A percentile compares a stretch with the other conserved stretches of the same genome.
phyloP scores from a whole-genome alignment of 2,888 invertebrate species.

The Leucophenga montana region DNA sequence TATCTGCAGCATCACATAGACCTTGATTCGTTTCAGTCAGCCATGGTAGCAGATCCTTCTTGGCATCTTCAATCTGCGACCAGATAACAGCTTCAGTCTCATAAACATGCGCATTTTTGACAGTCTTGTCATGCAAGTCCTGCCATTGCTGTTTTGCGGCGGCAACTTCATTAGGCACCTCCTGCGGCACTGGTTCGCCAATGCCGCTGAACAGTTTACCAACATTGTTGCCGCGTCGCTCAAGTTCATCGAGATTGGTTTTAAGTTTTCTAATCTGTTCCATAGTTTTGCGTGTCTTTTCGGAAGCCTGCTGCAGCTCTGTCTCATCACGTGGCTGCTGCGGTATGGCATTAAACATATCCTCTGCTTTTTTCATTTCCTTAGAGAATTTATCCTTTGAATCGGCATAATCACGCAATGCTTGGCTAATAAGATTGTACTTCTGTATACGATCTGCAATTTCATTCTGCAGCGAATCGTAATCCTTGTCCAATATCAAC shows the following conservation, averaged over 20 bases:
- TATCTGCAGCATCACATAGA: constrained; percentile 83
- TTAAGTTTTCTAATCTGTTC: constrained; percentile 85
- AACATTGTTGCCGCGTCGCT: constrained; percentile 77
- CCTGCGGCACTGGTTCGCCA: constrained; percentile 75
- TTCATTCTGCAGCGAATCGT: constrained; percentile 85
- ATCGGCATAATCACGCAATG: constrained; percentile 84
- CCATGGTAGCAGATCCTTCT: constrained; percentile 89
- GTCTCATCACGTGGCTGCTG: constrained; percentile 82
- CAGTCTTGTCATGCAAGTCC: constrained; percentile 80
- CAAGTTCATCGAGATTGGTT: constrained; percentile 83
- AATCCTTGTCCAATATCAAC: constrained; percentile 84
- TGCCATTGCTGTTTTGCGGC: constrained; percentile 81
- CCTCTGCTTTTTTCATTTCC: constrained; percentile 81
- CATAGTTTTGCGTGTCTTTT: constrained; percentile 83
- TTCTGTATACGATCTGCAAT: constrained; percentile 84
- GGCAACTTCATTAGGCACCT: constrained; percentile 73
- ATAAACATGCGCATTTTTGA: constrained; percentile 83
- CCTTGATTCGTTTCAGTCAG: constrained; percentile 85
- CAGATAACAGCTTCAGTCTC: constrained; percentile 94
- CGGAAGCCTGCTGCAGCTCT: constrained; percentile 81
- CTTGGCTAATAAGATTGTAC: constrained; percentile 81
- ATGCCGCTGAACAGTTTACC: constrained; percentile 73
- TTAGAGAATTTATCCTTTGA: constrained; percentile 81
- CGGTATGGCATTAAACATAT: constrained; percentile 78
- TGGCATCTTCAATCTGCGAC: constrained; percentile 91